phyloP scores from a whole-genome alignment of 2,797 vertebrate genomes.

The Chiroxiphia lanceolata region DNA sequence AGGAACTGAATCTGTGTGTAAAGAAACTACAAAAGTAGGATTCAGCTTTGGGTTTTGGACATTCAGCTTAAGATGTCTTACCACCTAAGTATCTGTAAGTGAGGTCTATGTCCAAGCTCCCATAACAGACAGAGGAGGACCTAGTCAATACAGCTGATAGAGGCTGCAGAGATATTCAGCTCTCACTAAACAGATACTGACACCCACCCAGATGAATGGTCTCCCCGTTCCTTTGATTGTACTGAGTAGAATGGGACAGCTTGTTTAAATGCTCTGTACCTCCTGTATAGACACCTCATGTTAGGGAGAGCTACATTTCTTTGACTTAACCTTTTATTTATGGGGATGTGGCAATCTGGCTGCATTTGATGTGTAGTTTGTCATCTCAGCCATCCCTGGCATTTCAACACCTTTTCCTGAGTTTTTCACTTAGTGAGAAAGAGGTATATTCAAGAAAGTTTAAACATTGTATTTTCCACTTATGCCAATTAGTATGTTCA shows the following conservation, averaged over 20 bases:
- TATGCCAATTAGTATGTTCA: not conserved
- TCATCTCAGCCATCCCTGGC: not conserved
- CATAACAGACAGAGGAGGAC: not conserved
- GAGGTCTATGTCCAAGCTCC: not conserved
- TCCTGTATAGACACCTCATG: accelerated
- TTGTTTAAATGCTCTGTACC: not conserved
- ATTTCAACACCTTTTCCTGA: not conserved
- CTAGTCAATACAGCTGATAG: not conserved
- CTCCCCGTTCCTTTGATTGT: not conserved
- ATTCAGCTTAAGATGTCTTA: not conserved
- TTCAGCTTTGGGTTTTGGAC: not conserved
- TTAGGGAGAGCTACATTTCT: not conserved
- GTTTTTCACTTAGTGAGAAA: not conserved
- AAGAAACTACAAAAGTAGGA: not conserved
- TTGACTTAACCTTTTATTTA: not conserved
- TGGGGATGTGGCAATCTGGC: not conserved
- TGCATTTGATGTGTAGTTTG: not conserved
- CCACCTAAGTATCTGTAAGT: not conserved
- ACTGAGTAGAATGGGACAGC: not conserved
- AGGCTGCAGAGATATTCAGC: not conserved
- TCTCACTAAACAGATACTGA: not conserved
- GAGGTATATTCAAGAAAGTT: not conserved
- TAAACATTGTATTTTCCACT: not conserved
- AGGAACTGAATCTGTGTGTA: not conserved
- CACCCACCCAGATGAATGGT: not conserved